Conservation (phyloP, 2,113 vertebrate genomes). For the Calypte anna region DNA sequence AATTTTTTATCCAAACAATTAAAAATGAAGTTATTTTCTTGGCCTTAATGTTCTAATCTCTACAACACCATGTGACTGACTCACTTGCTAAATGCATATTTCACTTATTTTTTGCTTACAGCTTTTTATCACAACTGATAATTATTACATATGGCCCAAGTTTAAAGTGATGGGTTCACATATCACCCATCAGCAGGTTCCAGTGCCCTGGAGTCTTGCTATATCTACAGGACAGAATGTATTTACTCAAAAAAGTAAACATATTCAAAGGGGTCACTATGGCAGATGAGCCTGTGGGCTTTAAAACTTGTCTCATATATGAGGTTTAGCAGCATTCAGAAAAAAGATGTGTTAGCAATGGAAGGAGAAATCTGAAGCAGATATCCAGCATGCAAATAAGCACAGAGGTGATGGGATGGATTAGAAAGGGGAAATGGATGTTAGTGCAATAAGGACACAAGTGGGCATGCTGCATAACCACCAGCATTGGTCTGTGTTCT, state of each 20-base stretch:
- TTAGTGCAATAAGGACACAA: not conserved
- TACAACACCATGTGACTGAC: not conserved
- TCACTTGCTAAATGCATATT: not conserved
- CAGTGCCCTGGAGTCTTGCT: not conserved
- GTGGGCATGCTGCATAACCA: not conserved
- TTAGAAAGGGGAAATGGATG: not conserved
- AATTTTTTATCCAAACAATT: not conserved
- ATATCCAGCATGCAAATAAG: rapidly evolving
- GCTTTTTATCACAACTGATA: not conserved
- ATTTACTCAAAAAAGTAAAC: not conserved
- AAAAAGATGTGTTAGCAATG: rapidly evolving
- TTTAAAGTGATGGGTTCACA: not conserved
- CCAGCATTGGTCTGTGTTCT: constrained; percentile 19
- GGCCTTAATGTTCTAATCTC: not conserved
- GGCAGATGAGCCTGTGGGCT: not conserved
- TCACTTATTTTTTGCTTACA: not conserved
- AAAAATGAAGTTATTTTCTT: not conserved
- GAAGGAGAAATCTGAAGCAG: not conserved
- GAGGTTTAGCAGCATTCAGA: not conserved
- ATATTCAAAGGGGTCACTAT: not conserved
- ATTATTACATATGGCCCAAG: not conserved
- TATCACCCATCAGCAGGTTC: not conserved
- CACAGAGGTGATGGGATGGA: not conserved
- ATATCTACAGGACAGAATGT: not conserved
- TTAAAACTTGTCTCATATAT: not conserved